A percentile compares a stretch with the other conserved stretches of the same genome.
Conservation (phyloP, 2,113 vertebrate genomes). For the Gymnocephalus cernua region DNA sequence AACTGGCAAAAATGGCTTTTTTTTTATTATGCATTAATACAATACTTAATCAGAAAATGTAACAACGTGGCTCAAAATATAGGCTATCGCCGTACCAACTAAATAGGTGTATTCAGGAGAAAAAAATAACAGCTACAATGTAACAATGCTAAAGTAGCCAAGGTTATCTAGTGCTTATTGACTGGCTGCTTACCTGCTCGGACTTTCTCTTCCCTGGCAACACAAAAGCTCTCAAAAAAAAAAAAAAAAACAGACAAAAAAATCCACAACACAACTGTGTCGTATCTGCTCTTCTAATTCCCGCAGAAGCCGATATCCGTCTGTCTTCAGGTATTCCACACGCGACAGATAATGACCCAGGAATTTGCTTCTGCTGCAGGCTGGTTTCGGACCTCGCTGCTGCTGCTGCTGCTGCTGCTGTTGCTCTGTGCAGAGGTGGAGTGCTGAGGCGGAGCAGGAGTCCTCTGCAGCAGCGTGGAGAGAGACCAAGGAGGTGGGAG, state of each 20-base stretch:
- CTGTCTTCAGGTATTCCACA: conserved; percentile 20
- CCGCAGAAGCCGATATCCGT: conserved; percentile 11
- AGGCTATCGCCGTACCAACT: neutral
- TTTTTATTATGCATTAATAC: neutral
- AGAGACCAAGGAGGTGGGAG: conserved; percentile 73
- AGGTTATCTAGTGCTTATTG: conserved; percentile 52
- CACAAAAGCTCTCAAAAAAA: conserved; percentile 47
- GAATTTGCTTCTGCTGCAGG: conserved; percentile 15
- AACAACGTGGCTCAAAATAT: neutral
- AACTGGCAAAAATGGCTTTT: neutral
- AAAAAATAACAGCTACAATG: neutral
- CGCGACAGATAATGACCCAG: conserved; percentile 32
- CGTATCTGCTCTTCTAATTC: neutral
- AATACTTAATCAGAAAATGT: neutral
- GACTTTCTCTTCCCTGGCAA: conserved; percentile 73
- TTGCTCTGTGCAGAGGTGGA: conserved; percentile 75
- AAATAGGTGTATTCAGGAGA: neutral
- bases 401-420: conserved; percentile 34
- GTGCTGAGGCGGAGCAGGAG: conserved; percentile 52
- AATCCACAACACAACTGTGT: conserved; percentile 2
- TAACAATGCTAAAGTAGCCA: conserved; percentile 28
- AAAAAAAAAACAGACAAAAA: neutral
- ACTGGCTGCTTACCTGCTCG: conserved; percentile 75
- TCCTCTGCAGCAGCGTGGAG: conserved; percentile 64
- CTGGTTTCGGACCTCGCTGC: conserved; percentile 9